These are phyloP conservation scores for Mionectes macconnelli DNA, from an alignment of 2,113 vertebrate species.

Conservation along the genomic window DNA sequence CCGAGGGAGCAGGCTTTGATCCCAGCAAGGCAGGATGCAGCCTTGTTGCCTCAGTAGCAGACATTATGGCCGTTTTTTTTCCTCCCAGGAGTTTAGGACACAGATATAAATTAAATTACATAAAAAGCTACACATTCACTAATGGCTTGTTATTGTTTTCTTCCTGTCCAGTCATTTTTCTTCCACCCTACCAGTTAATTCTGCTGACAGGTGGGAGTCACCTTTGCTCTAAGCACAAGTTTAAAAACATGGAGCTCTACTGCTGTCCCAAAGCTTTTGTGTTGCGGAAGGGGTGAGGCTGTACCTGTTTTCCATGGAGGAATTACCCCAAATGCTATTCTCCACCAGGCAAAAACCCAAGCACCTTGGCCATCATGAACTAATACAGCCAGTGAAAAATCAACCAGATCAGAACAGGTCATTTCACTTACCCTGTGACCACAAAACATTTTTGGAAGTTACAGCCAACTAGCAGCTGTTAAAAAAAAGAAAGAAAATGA, in stretches of 20 bases:
- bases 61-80: neutral
- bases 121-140: neutral
- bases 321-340: neutral
- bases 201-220: neutral
- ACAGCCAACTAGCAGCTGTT: neutral
- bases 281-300: neutral
- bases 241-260: neutral
- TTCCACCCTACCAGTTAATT: neutral
- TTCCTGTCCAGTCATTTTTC: neutral
- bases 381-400: neutral
- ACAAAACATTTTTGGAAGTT: neutral
- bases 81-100: neutral
- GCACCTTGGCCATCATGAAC: neutral
- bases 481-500: neutral
- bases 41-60: neutral
- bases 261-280: neutral
- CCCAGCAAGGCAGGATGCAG: neutral
- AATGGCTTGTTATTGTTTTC: neutral
- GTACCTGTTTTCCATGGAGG: neutral
- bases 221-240: neutral
- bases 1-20: neutral
- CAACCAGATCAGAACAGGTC: neutral
- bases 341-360: neutral
- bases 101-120: neutral
- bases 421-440: neutral